Evolutionary conservation across 2,888 invertebrate genomes (phyloP).

Genomic region (Phyllotreta cruciferae): DNA sequence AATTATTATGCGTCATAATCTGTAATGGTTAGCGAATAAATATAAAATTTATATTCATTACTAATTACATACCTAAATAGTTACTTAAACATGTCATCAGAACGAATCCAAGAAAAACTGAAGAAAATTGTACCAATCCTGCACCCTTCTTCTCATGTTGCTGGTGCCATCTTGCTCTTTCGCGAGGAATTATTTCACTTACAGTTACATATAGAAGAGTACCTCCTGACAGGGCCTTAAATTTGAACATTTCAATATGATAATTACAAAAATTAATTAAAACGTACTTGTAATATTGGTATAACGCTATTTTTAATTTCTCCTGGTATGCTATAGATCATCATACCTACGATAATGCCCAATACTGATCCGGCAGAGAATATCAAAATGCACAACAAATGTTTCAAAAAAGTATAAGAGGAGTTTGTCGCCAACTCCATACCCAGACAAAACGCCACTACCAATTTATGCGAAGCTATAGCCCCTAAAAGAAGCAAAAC

Average conservation of each 20-base stretch:
- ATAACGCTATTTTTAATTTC: conserved; percentile 63
- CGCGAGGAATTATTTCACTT: conserved; percentile 78
- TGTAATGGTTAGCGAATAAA: neutral
- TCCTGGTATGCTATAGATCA: conserved; percentile 63
- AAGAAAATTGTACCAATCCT: conserved; percentile 69
- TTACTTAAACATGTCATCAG: conserved; percentile 70
- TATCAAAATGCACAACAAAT: conserved; percentile 67
- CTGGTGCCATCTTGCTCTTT: conserved; percentile 77
- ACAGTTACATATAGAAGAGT: conserved; percentile 80
- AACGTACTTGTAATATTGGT: conserved; percentile 69
- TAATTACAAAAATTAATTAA: conserved; percentile 35
- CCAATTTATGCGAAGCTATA: conserved; percentile 80
- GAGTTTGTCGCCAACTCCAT: conserved; percentile 67
- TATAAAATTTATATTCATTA: neutral
- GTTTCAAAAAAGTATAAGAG: conserved; percentile 56
- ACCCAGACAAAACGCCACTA: conserved; percentile 83
- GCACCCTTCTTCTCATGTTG: conserved; percentile 62
- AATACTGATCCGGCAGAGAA: conserved; percentile 74
- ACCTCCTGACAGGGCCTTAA: conserved; percentile 75
- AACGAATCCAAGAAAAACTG: conserved; percentile 68
- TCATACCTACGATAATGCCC: conserved; percentile 73
- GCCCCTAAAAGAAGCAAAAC: conserved; percentile 72
- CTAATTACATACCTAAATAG: conserved; percentile 62
- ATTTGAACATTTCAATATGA: conserved; percentile 24
- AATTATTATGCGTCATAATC: conserved; percentile 1